Evolutionary conservation across 2,113 vertebrate species (phyloP).

Genomic region (Gymnogyps californianus): DNA sequence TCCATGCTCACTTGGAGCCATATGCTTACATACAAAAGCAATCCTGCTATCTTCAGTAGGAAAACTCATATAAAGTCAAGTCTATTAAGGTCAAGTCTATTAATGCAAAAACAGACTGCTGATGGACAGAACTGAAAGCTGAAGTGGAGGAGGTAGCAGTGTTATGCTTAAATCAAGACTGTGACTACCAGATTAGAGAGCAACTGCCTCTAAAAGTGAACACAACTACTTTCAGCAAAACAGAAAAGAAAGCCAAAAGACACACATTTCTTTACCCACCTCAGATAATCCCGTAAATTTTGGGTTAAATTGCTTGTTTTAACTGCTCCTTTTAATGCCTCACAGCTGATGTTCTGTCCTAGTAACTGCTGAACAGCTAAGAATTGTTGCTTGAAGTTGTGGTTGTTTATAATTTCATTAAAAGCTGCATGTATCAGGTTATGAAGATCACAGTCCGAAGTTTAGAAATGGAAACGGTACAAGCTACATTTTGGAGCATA

Average conservation of each 20-base stretch:
- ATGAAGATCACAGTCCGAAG: not conserved
- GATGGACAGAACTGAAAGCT: not conserved
- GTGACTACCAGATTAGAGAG: not conserved
- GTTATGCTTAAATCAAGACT: not conserved
- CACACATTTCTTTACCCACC: not conserved
- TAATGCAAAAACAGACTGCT: not conserved
- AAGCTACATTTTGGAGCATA: not conserved
- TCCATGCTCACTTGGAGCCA: not conserved
- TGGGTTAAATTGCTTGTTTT: not conserved
- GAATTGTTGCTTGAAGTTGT: not conserved
- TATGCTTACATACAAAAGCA: not conserved
- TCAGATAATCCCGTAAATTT: not conserved
- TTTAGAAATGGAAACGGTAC: not conserved
- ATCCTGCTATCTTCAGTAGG: not conserved
- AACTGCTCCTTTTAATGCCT: conserved; percentile 5
- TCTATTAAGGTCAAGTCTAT: not conserved
- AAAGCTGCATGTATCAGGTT: not conserved
- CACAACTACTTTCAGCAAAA: not conserved
- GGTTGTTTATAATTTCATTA: not conserved
- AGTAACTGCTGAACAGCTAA: not conserved
- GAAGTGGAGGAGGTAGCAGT: not conserved
- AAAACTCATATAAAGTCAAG: not conserved
- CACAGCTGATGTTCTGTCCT: not conserved
- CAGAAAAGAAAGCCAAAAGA: not conserved
- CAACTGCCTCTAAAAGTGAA: not conserved